These are phyloP conservation scores for Zaprionus camerounensis DNA, from an alignment of 1,140 invertebrate genomes.

Conservation along the genomic window DNA sequence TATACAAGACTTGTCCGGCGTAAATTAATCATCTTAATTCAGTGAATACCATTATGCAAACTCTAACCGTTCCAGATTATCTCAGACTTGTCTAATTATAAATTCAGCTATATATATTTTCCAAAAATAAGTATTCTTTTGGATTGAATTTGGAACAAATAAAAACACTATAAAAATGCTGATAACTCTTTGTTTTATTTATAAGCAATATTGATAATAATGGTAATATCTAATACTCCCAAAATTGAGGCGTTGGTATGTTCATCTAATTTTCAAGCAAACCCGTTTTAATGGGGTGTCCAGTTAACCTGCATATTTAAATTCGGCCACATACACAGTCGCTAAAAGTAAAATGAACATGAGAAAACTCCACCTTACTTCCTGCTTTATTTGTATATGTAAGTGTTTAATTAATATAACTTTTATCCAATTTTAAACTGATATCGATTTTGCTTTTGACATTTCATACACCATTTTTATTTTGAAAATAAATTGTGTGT, in stretches of 20 bases:
- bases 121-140: slow-evolving; percentile 26
- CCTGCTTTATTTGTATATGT: neutral
- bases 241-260: no score
- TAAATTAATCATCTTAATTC: neutral
- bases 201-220: neutral
- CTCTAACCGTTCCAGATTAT: slow-evolving; percentile 32
- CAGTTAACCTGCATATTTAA: no score
- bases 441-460: neutral
- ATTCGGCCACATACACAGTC: no score
- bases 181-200: neutral
- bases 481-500: neutral
- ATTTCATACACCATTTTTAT: slow-evolving; percentile 6
- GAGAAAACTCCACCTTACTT: no score
- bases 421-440: no score
- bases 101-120: slow-evolving; percentile 27
- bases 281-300: no score
- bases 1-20: slow-evolving; percentile 10
- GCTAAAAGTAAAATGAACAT: no score
- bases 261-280: no score
- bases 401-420: neutral
- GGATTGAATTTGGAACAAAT: slow-evolving; percentile 25
- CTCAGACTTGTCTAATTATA: slow-evolving; percentile 29
- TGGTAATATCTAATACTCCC: no score
- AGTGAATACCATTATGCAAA: slow-evolving; percentile 9
- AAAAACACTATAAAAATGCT: slow-evolving; percentile 1